Conservation (phyloP, 2,888 invertebrate genomes). For the Hylaea fasciaria region DNA sequence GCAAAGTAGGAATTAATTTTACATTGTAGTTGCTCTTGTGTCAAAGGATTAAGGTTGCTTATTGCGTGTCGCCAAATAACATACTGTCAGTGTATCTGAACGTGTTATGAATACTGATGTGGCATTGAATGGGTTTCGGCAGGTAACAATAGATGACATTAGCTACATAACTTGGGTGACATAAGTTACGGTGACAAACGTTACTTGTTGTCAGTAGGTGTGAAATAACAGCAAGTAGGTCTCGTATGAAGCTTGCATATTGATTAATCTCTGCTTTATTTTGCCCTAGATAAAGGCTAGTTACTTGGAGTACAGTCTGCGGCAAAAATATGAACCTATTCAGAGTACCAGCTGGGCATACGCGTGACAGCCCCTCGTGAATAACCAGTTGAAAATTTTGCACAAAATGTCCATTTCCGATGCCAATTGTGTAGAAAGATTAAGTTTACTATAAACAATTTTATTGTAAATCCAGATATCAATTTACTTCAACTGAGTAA, state of each 20-base stretch:
- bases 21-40: constrained; percentile 25
- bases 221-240: constrained; percentile 17
- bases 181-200: constrained; percentile 30
- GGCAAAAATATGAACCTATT: too few relatives aligned
- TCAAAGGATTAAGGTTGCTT: constrained; percentile 35
- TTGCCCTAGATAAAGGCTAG: constrained; percentile 3
- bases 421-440: too few relatives aligned
- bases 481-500: too few relatives aligned
- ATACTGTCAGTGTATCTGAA: constrained; percentile 34
- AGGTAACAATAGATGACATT: constrained; percentile 38
- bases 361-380: too few relatives aligned
- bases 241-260: constrained; percentile 15
- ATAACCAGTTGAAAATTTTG: too few relatives aligned
- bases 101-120: constrained; percentile 40
- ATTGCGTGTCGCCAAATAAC: constrained; percentile 15
- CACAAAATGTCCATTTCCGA: too few relatives aligned
- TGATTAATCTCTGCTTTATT: neutral
- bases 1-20: constrained; percentile 42
- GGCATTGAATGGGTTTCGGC: constrained; percentile 35
- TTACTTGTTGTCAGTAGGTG: constrained; percentile 12
- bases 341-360: too few relatives aligned
- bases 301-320: too few relatives aligned
- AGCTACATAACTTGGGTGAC: constrained; percentile 34
- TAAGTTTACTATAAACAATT: too few relatives aligned
- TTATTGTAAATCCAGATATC: too few relatives aligned